phyloP scores from a whole-genome alignment of 1,140 invertebrate species.

The Ephestia elutella region DNA sequence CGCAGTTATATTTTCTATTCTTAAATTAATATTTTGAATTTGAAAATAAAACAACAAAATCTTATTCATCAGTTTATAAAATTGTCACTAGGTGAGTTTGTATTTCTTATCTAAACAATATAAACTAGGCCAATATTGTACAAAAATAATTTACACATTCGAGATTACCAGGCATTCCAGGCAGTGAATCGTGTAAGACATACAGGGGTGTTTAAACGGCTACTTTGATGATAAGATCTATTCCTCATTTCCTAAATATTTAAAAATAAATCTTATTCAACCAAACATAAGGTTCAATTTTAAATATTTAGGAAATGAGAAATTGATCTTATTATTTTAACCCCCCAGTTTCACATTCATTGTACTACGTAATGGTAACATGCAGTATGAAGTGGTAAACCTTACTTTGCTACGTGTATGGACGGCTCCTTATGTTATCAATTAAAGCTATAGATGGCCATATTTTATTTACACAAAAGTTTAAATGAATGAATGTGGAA shows the following conservation, averaged over 20 bases:
- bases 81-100: constrained; percentile 39
- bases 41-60: constrained; percentile 26
- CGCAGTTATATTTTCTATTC: no score
- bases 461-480: constrained; percentile 23
- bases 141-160: constrained; percentile 59
- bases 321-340: no score
- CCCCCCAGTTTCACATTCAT: constrained; percentile 6
- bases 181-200: constrained; percentile 41
- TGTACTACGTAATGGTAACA: constrained; percentile 24
- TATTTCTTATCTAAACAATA: constrained; percentile 26
- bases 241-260: no score
- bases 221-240: no score
- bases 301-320: no score
- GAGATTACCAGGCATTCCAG: constrained; percentile 35
- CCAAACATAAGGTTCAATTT: no score
- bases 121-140: constrained; percentile 53
- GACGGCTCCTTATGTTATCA: constrained; percentile 8
- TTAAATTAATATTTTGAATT: not conserved
- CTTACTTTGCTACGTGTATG: constrained; percentile 4
- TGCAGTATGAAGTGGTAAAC: constrained; percentile 16
- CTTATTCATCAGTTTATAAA: constrained; percentile 17
- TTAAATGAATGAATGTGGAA: not conserved
- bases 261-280: no score
- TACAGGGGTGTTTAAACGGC: no score
- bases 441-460: constrained; percentile 51